Conservation (phyloP, 2,888 invertebrate species). For the Dromius quadrimaculatus region DNA sequence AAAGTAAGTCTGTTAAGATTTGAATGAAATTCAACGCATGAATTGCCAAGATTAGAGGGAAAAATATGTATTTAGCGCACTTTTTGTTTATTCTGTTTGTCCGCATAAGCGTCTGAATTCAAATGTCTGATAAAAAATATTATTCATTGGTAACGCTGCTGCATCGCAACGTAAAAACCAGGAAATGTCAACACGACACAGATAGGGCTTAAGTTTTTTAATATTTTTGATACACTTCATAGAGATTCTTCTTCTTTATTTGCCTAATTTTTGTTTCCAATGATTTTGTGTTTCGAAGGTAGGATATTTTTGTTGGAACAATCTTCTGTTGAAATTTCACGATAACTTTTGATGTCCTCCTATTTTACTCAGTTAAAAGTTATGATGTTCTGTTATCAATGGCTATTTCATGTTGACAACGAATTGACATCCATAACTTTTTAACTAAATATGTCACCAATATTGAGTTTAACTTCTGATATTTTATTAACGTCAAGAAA, state of each 20-base stretch:
- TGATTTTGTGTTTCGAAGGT: not conserved
- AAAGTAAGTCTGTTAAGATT: slow-evolving; percentile 22
- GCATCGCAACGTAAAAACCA: slow-evolving; percentile 9
- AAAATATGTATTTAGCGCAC: slow-evolving; percentile 32
- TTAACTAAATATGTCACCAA: slow-evolving; percentile 3
- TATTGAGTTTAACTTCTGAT: not conserved
- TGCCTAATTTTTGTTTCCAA: no score
- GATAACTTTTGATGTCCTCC: slow-evolving; percentile 1
- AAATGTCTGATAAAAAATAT: slow-evolving; percentile 31
- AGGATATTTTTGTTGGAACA: not conserved
- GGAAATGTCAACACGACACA: slow-evolving; percentile 11
- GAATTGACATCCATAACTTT: not conserved
- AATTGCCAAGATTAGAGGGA: slow-evolving; percentile 23
- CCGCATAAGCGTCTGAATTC: slow-evolving; percentile 22
- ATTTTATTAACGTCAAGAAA: not conserved
- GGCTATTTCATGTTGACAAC: slow-evolving; percentile 1
- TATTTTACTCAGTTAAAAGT: slow-evolving; percentile 5
- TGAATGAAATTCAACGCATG: slow-evolving; percentile 21
- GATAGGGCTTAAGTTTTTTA: slow-evolving; percentile 13
- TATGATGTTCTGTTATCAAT: slow-evolving; percentile 1
- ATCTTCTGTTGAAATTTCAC: slow-evolving; percentile 13
- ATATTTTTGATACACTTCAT: slow-evolving; percentile 8
- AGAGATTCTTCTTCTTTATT: not conserved
- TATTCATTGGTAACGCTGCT: slow-evolving; percentile 11
- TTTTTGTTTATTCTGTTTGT: slow-evolving; percentile 21